These are phyloP conservation scores for Chironomus striatipennis DNA, from an alignment of 1,140 invertebrate genomes.

Conservation along the genomic window DNA sequence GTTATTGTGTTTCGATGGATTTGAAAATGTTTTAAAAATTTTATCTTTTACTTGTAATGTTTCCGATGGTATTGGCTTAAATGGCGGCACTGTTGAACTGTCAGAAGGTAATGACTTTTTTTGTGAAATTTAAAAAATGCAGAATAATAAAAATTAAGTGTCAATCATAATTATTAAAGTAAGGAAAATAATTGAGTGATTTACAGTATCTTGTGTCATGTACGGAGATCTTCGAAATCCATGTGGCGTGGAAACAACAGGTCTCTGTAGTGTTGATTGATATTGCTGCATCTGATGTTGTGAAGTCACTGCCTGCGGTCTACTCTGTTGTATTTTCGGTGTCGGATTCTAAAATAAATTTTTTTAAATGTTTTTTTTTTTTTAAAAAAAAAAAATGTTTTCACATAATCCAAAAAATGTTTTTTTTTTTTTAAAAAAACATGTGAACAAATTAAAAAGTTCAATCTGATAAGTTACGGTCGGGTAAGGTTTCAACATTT, in stretches of 20 bases:
- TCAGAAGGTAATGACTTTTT: slow-evolving; percentile 39
- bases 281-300: background rate
- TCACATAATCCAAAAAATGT: no score
- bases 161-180: slow-evolving; percentile 14
- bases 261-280: background rate
- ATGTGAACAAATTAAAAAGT: no score
- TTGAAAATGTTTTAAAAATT: no score
- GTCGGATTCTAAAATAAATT: no score
- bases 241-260: background rate
- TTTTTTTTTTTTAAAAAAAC: no score
- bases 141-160: no score
- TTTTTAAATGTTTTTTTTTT: no score
- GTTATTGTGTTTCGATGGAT: no score
- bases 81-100: slow-evolving; percentile 35
- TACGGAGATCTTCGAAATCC: background rate
- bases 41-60: no score
- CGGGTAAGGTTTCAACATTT: no score
- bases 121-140: slow-evolving; percentile 28
- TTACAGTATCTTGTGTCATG: background rate
- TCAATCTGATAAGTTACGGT: no score
- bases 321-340: background rate
- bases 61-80: slow-evolving; percentile 32
- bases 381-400: no score
- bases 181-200: background rate
- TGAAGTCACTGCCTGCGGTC: background rate